phyloP scores from a whole-genome alignment of 2,113 vertebrate genomes.

The Falco punctatus region DNA sequence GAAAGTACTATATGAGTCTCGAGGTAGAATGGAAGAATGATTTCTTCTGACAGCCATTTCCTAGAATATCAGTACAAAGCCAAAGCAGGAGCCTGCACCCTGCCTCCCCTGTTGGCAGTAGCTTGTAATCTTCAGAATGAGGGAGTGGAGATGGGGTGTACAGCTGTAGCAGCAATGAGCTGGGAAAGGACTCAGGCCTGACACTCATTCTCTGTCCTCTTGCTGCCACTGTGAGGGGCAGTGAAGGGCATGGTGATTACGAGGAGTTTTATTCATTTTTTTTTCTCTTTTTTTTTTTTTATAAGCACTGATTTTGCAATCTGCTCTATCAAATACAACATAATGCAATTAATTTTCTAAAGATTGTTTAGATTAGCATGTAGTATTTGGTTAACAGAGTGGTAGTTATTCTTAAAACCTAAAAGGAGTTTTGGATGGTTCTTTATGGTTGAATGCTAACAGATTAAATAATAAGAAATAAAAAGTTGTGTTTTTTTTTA shows the following conservation, averaged over 20 bases:
- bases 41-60: not conserved
- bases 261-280: too few relatives aligned
- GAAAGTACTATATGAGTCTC: not conserved
- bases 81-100: not conserved
- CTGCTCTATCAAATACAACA: not conserved
- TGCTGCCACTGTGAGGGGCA: not conserved
- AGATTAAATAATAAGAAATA: not conserved
- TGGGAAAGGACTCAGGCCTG: not conserved
- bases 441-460: not conserved
- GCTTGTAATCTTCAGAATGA: not conserved
- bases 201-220: not conserved
- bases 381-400: not conserved
- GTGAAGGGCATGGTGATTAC: fast-evolving
- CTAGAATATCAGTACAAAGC: not conserved
- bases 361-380: not conserved
- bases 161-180: not conserved
- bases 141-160: not conserved
- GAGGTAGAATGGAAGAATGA: not conserved
- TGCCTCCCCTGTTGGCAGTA: not conserved
- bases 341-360: not conserved
- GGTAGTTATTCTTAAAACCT: not conserved
- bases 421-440: not conserved
- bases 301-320: not conserved
- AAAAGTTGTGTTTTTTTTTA: not conserved
- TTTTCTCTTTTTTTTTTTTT: not conserved